Percentiles rank a stretch among this genome's conserved stretches.
Conservation (phyloP, 92 coral and sea anemone species). For the Palythoa heliodiscus region DNA sequence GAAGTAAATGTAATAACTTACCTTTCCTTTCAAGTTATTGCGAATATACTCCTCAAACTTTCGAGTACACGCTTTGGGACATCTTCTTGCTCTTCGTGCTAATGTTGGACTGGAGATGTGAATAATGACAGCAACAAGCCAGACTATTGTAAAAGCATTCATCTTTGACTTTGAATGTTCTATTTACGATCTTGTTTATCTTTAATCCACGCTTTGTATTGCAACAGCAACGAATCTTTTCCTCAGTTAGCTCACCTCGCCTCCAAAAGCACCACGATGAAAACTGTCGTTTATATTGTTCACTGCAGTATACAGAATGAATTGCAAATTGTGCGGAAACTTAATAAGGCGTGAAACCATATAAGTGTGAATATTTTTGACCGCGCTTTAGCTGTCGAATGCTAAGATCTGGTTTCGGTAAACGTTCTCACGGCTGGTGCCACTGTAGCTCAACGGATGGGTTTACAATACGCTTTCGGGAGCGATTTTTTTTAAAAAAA, state of each 20-base stretch:
- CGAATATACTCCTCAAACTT: conserved; percentile 1
- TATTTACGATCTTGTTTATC: not conserved
- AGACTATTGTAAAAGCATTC: conserved; percentile 7
- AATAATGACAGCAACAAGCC: not conserved
- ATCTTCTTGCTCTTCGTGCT: not conserved
- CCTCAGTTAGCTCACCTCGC: not conserved
- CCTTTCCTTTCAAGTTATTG: conserved; percentile 26
- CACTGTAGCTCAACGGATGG: conserved; percentile 30
- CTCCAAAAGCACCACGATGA: conserved; percentile 10
- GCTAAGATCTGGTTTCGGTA: not conserved
- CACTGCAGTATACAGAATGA: conserved; percentile 25
- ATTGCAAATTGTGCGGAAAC: conserved; percentile 41
- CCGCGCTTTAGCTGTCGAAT: conserved; percentile 26
- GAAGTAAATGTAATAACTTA: not conserved
- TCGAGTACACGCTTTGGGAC: conserved; percentile 30
- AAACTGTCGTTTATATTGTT: conserved; percentile 8
- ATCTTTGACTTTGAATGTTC: not conserved
- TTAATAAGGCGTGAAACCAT: conserved; percentile 44
- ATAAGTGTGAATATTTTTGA: conserved; percentile 18
- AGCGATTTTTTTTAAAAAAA: conserved; percentile 1
- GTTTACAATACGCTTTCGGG: conserved; percentile 1
- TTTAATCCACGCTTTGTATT: not conserved
- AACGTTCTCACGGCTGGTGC: not conserved
- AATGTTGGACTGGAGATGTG: conserved; percentile 1
- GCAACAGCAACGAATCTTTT: not conserved